phyloP scores from a whole-genome alignment of 2,797 vertebrate species.

The Melanotaenia maccullochi region DNA sequence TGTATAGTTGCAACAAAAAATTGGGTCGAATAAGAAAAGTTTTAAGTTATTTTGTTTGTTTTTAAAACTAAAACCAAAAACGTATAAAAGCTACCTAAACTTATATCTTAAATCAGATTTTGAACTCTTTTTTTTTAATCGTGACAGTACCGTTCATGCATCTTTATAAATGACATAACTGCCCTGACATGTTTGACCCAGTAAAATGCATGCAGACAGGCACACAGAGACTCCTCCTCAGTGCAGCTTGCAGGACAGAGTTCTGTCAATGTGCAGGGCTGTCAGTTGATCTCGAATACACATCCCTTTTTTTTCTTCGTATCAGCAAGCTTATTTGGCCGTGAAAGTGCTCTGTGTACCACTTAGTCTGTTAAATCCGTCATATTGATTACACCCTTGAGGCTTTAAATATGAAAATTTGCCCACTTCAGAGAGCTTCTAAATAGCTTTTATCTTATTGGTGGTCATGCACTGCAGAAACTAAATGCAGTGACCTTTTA shows the following conservation, averaged over 20 bases:
- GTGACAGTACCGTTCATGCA: not conserved
- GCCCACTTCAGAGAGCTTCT: not conserved
- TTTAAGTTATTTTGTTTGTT: too few species aligned
- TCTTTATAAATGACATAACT: conserved; percentile 36
- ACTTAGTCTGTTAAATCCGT: conserved; percentile 18
- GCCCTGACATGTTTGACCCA: conserved; percentile 63
- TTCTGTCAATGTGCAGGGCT: conserved; percentile 37
- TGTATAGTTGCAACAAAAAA: too few species aligned
- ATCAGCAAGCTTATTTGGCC: conserved; percentile 16
- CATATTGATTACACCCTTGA: conserved; percentile 32
- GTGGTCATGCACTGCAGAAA: not conserved
- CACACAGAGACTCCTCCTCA: conserved; percentile 22
- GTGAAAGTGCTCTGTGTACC: conserved; percentile 18
- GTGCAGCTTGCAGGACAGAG: conserved; percentile 24
- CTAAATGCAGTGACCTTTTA: conserved; percentile 1
- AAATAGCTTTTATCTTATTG: conserved; percentile 3
- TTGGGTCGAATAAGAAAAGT: too few species aligned
- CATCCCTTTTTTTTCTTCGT: not conserved
- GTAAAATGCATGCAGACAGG: conserved; percentile 24
- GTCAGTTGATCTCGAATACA: conserved; percentile 32
- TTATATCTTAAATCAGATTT: too few species aligned
- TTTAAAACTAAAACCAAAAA: too few species aligned
- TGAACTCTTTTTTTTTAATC: not conserved
- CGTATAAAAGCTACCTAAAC: too few species aligned
- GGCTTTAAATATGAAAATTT: conserved; percentile 13